Evolutionary conservation across 2,797 vertebrate genomes (phyloP).

Genomic region (Psittacula echo): DNA sequence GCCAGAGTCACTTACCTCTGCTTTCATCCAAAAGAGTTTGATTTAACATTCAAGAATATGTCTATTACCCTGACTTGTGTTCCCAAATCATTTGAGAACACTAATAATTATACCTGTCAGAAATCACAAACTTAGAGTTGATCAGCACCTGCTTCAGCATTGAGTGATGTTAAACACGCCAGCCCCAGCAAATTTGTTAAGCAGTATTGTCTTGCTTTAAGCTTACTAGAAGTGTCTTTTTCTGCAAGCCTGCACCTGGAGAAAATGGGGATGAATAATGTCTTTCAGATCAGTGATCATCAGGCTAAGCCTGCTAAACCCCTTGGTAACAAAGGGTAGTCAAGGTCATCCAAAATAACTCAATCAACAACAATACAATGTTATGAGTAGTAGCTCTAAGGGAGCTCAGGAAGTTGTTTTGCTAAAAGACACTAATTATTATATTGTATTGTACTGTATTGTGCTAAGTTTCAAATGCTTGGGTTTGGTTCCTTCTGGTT

Average conservation of each 20-base stretch:
- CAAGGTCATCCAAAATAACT: background rate
- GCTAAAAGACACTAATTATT: background rate
- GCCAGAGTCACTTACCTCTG: background rate
- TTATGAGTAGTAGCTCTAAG: background rate
- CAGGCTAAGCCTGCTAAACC: background rate
- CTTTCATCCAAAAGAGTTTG: background rate
- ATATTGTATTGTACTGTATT: background rate
- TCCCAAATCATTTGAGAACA: background rate
- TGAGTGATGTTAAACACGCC: background rate
- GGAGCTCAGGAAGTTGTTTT: background rate
- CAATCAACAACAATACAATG: background rate
- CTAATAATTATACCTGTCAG: background rate
- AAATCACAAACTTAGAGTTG: background rate
- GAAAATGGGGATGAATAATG: background rate
- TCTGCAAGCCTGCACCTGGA: background rate
- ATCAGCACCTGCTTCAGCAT: background rate
- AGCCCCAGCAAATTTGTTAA: background rate
- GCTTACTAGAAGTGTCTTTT: background rate
- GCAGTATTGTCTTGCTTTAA: background rate
- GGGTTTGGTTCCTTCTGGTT: background rate
- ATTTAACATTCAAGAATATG: background rate
- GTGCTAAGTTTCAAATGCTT: background rate
- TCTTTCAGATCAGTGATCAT: background rate
- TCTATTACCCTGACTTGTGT: background rate
- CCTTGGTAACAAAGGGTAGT: background rate